Conservation (phyloP, 2,113 vertebrate species). For the Mesitornis unicolor region DNA sequence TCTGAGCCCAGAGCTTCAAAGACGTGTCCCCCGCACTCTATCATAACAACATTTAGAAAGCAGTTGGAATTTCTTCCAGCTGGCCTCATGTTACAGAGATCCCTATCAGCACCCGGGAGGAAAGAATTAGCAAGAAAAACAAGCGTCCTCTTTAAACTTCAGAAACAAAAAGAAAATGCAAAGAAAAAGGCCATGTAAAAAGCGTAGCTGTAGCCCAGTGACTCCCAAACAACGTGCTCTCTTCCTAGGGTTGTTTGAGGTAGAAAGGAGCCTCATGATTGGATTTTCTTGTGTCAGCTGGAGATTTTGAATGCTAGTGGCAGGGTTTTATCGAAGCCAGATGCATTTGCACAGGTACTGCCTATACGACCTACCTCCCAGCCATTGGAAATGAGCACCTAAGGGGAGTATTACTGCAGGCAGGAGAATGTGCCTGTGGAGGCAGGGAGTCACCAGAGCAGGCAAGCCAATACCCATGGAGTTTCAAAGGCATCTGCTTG, state of each 20-base stretch:
- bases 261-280: background rate
- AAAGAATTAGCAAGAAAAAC: constrained; percentile 52
- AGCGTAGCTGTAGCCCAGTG: background rate
- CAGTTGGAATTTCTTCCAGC: constrained; percentile 41
- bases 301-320: background rate
- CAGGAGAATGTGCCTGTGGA: background rate
- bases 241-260: constrained; percentile 34
- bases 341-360: background rate
- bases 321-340: background rate
- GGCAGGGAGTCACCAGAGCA: background rate
- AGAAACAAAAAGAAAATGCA: constrained; percentile 32
- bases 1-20: constrained; percentile 51
- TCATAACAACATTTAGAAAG: constrained; percentile 56
- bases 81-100: constrained; percentile 42
- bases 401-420: background rate
- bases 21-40: background rate
- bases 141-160: constrained; percentile 34
- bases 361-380: background rate
- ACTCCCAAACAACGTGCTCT: background rate
- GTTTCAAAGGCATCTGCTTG: background rate
- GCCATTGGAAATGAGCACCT: background rate
- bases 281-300: background rate
- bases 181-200: constrained; percentile 12
- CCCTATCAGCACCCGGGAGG: constrained; percentile 23
- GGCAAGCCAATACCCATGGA: background rate